Percentiles rank a stretch among this genome's conserved stretches.
Conservation (phyloP, 1,140 invertebrate species). For the Drosophila prosaltans region DNA sequence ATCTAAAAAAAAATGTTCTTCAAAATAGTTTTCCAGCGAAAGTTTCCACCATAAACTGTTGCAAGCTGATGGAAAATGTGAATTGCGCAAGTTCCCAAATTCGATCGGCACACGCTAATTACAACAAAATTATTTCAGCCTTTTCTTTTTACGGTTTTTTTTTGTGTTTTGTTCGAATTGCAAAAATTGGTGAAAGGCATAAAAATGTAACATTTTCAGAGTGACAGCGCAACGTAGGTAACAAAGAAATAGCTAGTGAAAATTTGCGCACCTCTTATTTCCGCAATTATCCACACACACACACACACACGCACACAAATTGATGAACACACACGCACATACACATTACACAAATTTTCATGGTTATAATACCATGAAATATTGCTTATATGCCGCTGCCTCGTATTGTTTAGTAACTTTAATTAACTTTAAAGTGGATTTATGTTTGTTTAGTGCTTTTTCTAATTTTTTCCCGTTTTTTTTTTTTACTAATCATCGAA, state of each 20-base stretch:
- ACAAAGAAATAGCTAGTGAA: not conserved
- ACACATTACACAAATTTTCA: slow-evolving; percentile 12
- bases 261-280: slow-evolving; percentile 3
- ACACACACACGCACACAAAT: not conserved
- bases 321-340: not conserved
- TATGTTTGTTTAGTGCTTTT: slow-evolving; percentile 17
- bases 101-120: slow-evolving; percentile 1
- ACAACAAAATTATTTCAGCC: not conserved
- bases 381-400: slow-evolving; percentile 45
- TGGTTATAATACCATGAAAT: slow-evolving; percentile 34
- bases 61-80: not conserved
- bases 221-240: not conserved
- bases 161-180: not conserved
- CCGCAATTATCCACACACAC: slow-evolving; percentile 6
- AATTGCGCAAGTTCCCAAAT: not conserved
- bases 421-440: slow-evolving; percentile 19
- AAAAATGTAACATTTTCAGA: slow-evolving; percentile 2
- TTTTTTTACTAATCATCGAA: slow-evolving; percentile 12
- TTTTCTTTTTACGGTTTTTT: not conserved
- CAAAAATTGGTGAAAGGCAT: slow-evolving; percentile 7
- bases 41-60: not conserved
- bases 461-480: not conserved
- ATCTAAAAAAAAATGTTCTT: not conserved
- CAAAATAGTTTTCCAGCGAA: not conserved
- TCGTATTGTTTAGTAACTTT: slow-evolving; percentile 19